phyloP scores from a whole-genome alignment of 2,113 vertebrate genomes.

The Xenopus borealis region DNA sequence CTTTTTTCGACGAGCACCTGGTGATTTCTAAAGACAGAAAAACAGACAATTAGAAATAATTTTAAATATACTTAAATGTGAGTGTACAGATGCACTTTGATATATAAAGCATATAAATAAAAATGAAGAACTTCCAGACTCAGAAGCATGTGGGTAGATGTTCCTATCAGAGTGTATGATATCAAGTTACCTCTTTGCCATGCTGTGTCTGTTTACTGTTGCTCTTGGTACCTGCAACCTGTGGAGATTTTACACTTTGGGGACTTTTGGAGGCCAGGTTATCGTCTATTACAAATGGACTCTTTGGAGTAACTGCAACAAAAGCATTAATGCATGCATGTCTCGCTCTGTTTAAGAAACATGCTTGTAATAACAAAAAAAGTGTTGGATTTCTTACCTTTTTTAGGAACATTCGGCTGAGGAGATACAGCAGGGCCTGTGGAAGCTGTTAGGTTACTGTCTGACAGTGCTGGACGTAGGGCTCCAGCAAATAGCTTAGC shows the following conservation, averaged over 20 bases:
- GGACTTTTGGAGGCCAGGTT: neutral
- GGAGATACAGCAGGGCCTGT: neutral
- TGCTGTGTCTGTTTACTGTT: neutral
- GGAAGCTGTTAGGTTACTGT: slow-evolving; percentile 6
- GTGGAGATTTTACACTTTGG: neutral
- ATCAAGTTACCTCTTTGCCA: neutral
- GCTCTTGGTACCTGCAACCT: neutral
- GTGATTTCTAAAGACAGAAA: neutral
- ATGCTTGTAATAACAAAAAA: no score
- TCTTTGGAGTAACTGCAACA: no score
- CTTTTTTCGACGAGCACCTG: neutral
- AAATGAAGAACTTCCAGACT: no score
- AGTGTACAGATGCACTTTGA: no score
- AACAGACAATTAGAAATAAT: neutral
- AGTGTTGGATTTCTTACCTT: slow-evolving; percentile 9
- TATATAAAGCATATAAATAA: no score
- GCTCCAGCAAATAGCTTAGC: neutral
- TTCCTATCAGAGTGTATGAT: neutral
- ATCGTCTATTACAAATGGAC: neutral
- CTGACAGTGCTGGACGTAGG: slow-evolving; percentile 11
- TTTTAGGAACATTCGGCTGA: neutral
- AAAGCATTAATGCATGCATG: no score
- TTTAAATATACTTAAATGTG: no score
- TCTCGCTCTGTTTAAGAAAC: no score
- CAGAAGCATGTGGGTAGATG: no score